Evolutionary conservation across 2,888 invertebrate genomes (phyloP).

Genomic region (Rhagium mordax): DNA sequence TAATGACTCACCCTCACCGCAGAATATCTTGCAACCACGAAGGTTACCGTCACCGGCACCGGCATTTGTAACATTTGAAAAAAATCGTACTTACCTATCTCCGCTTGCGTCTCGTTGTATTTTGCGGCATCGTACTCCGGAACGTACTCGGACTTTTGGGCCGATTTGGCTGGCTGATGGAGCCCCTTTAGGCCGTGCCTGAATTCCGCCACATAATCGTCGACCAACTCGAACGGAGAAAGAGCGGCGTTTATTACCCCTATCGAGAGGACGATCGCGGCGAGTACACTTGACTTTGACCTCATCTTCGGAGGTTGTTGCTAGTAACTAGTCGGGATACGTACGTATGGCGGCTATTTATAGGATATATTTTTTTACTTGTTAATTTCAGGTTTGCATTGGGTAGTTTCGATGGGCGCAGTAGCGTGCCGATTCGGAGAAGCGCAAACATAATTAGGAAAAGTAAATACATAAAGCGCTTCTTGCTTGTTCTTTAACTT

Average conservation of each 20-base stretch:
- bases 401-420: neutral
- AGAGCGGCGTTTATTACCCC: constrained; percentile 25
- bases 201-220: constrained; percentile 62
- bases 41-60: neutral
- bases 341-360: neutral
- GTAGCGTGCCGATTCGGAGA: neutral
- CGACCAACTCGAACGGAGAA: constrained; percentile 62
- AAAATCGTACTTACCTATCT: neutral
- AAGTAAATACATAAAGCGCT: too few relatives aligned
- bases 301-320: constrained; percentile 13
- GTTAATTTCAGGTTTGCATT: neutral
- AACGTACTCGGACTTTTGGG: neutral
- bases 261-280: neutral
- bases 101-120: neutral
- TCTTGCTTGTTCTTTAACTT: too few relatives aligned
- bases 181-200: constrained; percentile 52
- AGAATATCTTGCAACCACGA: neutral
- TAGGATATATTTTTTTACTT: constrained; percentile 4
- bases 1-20: neutral
- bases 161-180: constrained; percentile 51
- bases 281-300: neutral
- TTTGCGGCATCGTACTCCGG: neutral
- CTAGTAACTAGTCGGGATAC: constrained; percentile 2
- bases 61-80: neutral
- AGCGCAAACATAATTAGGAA: too few relatives aligned